Evolutionary conservation across 2,113 vertebrate genomes (phyloP).

Genomic region (Eira barbara): DNA sequence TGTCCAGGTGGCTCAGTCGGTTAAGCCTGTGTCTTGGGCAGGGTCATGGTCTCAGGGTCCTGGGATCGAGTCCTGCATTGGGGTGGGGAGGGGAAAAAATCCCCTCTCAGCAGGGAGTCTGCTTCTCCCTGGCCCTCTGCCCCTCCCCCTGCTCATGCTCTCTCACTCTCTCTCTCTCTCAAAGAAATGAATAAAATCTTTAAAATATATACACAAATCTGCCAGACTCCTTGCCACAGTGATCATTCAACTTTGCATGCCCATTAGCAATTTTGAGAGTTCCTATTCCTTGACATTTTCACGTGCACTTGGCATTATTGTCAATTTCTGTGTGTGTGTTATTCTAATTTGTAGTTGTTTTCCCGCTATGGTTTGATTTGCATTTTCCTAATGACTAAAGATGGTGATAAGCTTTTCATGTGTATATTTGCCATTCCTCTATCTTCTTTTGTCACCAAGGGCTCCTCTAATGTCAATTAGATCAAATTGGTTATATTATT

Average conservation of each 20-base stretch:
- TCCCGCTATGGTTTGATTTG: neutral
- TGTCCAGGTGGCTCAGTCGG: neutral
- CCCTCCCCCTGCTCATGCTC: neutral
- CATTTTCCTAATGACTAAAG: neutral
- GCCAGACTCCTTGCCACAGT: neutral
- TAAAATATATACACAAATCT: no score
- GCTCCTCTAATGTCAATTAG: no score
- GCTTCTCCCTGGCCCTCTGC: neutral
- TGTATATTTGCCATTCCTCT: neutral
- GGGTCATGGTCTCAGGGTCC: neutral
- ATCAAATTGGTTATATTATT: neutral
- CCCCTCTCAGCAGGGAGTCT: neutral
- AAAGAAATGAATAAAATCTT: no score
- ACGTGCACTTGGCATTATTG: neutral
- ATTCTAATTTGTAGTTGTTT: neutral
- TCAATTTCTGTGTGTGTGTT: neutral
- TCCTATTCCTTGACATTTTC: neutral
- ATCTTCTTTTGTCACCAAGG: neutral
- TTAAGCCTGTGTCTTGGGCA: neutral
- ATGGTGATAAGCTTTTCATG: neutral
- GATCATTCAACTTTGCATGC: neutral
- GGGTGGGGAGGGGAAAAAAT: neutral
- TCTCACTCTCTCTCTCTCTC: neutral
- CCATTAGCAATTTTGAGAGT: neutral
- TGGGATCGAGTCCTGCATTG: neutral